A percentile compares a stretch with the other conserved stretches of the same genome.
phyloP scores from a whole-genome alignment of 1,140 invertebrate species.

The Meteorus sp. region DNA sequence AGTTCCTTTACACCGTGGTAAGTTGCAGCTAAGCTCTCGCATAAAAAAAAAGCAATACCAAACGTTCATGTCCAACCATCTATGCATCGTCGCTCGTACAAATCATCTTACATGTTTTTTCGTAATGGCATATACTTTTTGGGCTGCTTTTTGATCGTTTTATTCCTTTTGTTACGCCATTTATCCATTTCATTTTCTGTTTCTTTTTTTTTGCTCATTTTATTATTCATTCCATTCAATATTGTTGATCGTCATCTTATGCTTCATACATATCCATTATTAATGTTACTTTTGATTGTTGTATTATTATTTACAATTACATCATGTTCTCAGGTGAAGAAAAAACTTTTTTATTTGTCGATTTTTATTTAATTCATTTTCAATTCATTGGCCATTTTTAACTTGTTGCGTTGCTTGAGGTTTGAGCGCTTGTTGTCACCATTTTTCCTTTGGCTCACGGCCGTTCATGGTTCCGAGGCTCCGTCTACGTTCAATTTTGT shows the following conservation, averaged over 20 bases:
- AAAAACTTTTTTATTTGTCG: too few species aligned
- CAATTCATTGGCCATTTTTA: conserved; percentile 15
- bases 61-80: conserved; percentile 27
- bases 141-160: conserved; percentile 27
- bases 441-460: conserved; percentile 11
- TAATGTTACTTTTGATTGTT: not conserved
- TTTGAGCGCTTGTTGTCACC: conserved; percentile 18
- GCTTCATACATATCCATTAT: conserved; percentile 10
- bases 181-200: not conserved
- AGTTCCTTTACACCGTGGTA: conserved; percentile 96
- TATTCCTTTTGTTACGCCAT: conserved; percentile 25
- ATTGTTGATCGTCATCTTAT: conserved; percentile 2
- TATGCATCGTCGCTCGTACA: conserved; percentile 55
- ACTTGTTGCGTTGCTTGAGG: conserved; percentile 13
- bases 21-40: conserved; percentile 74
- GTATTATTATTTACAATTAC: not conserved
- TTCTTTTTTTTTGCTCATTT: not conserved
- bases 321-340: conserved; percentile 26
- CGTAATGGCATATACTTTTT: conserved; percentile 35
- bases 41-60: conserved; percentile 41
- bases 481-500: conserved; percentile 1
- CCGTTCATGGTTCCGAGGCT: conserved; percentile 8
- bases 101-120: conserved; percentile 56
- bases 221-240: not conserved
- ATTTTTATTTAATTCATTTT: too few species aligned